Evolutionary conservation across 2,797 vertebrate species (phyloP), one percentile per base, ranked within the genome.

Genomic region (Sebastolobus altivelis): DNA sequence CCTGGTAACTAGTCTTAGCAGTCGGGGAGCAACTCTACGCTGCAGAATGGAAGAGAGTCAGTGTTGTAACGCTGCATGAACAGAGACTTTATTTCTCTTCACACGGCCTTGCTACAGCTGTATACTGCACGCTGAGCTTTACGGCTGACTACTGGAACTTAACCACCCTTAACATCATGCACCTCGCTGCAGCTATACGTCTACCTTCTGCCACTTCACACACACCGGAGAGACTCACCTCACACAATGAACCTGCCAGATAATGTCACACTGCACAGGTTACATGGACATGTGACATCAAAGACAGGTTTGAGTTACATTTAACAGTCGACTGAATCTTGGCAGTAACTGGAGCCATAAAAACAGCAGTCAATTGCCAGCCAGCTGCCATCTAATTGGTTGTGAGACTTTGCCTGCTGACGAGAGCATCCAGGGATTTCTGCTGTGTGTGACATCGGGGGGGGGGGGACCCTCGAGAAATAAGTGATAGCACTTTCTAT

Each of bases 251-350:
- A 43, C 69, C 56, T 22, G 29, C 18, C 4, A 6, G 38, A 33
- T 20, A 56, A 4, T 35, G 13, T 46, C 43, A 18, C 18, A 22
- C 4, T 25, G 2, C 29, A 72, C 70, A 61, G 58, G 58, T 62
- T 52, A 52, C 59, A 62, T 12, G 20, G 29, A 25, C 49, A 38
- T 56, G 37, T 25, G 54, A 63, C 65, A 71, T 11, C 20, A 31
- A 49, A 72, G 59, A 40, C 63, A 61, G 72, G 56, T 77, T 33
- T 73, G 33, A 70, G 76, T 84, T 74, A 69, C 16, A 55, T 68
- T 18, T 25, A 37, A n/a, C 61, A 59, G 52, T 73, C 16, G 14
- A 54, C 54, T 69, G 52, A 56, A 60, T 77, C 31, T 25, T 46
- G 12, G 46, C 67, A 61, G 66, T 70, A 56, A 66, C 27, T 75